Evolutionary conservation across 2,113 vertebrate genomes (phyloP), one percentile per base, ranked within the genome.

Genomic region (Calyptommatus sinebrachiatus): DNA sequence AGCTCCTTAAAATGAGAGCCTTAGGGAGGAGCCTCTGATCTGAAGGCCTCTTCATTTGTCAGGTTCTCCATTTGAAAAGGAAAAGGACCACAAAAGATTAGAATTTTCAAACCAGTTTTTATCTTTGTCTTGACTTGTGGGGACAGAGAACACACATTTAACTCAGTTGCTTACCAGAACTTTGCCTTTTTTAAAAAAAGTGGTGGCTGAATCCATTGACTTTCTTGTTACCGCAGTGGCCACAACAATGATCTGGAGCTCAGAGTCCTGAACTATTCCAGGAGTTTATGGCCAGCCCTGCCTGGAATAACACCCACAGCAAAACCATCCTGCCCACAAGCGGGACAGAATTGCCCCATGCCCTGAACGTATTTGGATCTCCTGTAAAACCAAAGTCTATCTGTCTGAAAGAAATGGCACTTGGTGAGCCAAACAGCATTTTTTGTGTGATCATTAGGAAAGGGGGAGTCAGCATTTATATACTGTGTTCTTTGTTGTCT

Each of bases 181-280:
- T 35, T 46, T 31, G 18, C 88, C 87, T 80, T 88, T 90, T 89
- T 90, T 79, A 81, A 92, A 79, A 81, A 93, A 92, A 92, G 93
- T 85, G 93, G 89, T 86, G 86, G 77, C 89, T 91, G 89, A 90
- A 92, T 86, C 88, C 89, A 88, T 93, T 93, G 91, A 91, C 90
- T 87, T 94, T 89, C 95, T 85, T 53, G 68, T 94, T 94, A 90
- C 94, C 88, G 69, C 77, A 75, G 78, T 70, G 76, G 89, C 92
- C 92, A 83, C 92, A 92, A 90, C 77, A 86, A 85, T 76, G 86
- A 77, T 88, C 81, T 31, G 73, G 88, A 85, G 62, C 82, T 92
- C 84, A 84, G 71, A 76, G 63, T 88, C 85, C 83, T 84, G 82
- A 90, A 90, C 88, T 91, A 7, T 87, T 92, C 84, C 22, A 60